Conservation (phyloP, 2,888 invertebrate species). For the Sipha maydis region DNA sequence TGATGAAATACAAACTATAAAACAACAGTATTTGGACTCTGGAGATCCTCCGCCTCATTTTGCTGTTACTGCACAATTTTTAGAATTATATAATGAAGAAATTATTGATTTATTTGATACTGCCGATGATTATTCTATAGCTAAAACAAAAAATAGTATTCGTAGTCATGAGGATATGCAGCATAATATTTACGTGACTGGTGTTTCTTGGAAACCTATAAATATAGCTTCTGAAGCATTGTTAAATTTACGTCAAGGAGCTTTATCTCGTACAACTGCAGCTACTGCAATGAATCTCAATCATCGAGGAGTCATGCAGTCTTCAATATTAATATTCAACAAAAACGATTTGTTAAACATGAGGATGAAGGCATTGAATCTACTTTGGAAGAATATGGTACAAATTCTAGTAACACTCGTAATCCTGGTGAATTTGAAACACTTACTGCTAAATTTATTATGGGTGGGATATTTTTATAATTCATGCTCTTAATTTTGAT, state of each 20-base stretch:
- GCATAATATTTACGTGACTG: slow-evolving; percentile 92
- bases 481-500: not conserved
- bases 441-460: slow-evolving; percentile 81
- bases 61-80: slow-evolving; percentile 89
- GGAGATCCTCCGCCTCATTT: slow-evolving; percentile 80
- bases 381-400: slow-evolving; percentile 53
- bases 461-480: not conserved
- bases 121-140: slow-evolving; percentile 71
- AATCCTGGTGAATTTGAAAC: slow-evolving; percentile 81
- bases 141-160: slow-evolving; percentile 70
- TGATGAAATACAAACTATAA: slow-evolving; percentile 77
- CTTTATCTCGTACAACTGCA: slow-evolving; percentile 96
- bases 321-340: slow-evolving; percentile 90
- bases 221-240: slow-evolving; percentile 84
- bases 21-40: slow-evolving; percentile 71
- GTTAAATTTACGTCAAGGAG: slow-evolving; percentile 87
- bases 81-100: slow-evolving; percentile 98
- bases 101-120: slow-evolving; percentile 94
- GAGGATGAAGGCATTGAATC: slow-evolving; percentile 69
- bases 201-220: slow-evolving; percentile 85
- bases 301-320: slow-evolving; percentile 97
- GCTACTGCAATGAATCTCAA: slow-evolving; percentile 98
- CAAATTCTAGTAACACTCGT: slow-evolving; percentile 63
- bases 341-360: slow-evolving; percentile 78
- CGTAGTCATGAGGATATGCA: slow-evolving; percentile 88